phyloP scores from a whole-genome alignment of 2,797 vertebrate species.

The Acanthornis magna region DNA sequence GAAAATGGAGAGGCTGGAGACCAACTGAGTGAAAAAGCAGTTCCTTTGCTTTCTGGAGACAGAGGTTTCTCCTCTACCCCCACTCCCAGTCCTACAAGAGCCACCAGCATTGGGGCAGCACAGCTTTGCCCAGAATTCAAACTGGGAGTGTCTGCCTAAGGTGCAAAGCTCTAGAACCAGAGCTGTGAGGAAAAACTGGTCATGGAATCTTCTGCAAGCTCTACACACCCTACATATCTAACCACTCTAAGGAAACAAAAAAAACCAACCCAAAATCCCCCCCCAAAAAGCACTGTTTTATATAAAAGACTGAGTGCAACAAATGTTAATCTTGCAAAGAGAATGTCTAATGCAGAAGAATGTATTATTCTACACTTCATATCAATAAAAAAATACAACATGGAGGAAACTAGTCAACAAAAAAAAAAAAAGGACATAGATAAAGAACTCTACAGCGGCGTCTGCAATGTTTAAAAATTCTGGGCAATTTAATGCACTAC shows the following conservation, averaged over 20 bases:
- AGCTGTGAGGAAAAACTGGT: neutral
- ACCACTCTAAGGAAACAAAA: neutral
- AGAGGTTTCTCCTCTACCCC: neutral
- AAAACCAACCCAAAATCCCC: no score
- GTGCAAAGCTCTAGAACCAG: neutral
- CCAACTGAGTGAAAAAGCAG: neutral
- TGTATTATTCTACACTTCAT: neutral
- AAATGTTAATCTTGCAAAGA: neutral
- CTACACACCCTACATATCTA: fast-evolving
- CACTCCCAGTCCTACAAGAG: neutral
- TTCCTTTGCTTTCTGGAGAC: neutral
- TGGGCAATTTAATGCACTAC: neutral
- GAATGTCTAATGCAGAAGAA: fast-evolving
- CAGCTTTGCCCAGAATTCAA: neutral
- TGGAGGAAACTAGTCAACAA: neutral
- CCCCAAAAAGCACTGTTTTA: no score
- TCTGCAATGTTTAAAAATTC: neutral
- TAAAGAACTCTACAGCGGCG: neutral
- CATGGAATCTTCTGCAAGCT: neutral
- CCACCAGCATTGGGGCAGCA: neutral
- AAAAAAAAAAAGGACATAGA: neutral
- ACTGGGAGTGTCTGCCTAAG: neutral
- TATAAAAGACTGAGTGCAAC: neutral
- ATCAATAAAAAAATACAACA: neutral
- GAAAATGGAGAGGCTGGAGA: neutral